These are phyloP conservation scores for Dicrostonyx torquatus DNA, from an alignment of 2,797 vertebrate genomes.

Conservation along the genomic window DNA sequence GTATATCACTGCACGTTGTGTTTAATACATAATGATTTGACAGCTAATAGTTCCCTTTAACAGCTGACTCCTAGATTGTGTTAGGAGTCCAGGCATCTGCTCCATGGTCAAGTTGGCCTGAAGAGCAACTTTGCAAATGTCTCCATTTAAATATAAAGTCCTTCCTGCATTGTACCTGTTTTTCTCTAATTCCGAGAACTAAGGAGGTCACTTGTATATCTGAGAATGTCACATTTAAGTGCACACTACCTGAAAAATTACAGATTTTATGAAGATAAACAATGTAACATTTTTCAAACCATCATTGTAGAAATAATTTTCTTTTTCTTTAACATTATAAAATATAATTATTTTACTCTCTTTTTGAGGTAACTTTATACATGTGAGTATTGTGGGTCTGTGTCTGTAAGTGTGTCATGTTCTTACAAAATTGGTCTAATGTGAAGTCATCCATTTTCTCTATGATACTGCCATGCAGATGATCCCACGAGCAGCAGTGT, in stretches of 20 bases:
- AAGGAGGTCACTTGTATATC: not conserved
- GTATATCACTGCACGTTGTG: not conserved
- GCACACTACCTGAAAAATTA: not conserved
- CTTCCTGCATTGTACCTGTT: rapidly evolving
- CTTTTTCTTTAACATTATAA: not conserved
- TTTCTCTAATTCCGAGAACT: not conserved
- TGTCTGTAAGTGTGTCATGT: not conserved
- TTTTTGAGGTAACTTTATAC: not conserved
- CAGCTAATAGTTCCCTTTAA: not conserved
- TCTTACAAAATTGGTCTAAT: not conserved
- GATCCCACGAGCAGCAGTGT: not conserved
- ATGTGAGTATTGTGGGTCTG: not conserved
- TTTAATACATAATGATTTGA: slow-evolving; percentile 20
- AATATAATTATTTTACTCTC: not conserved
- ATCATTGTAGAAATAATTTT: not conserved
- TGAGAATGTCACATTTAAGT: not conserved
- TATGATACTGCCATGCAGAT: not conserved
- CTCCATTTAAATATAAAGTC: not conserved
- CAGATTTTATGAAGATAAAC: not conserved
- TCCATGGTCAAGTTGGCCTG: not conserved
- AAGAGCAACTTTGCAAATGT: not conserved
- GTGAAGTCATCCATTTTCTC: not conserved
- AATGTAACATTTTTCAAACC: not conserved
- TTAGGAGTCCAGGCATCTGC: not conserved
- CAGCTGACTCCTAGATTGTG: not conserved